Base-by-base conservation (phyloP, 1,140 invertebrate species). In the Pseudomyrmex cubaensis region DNA sequence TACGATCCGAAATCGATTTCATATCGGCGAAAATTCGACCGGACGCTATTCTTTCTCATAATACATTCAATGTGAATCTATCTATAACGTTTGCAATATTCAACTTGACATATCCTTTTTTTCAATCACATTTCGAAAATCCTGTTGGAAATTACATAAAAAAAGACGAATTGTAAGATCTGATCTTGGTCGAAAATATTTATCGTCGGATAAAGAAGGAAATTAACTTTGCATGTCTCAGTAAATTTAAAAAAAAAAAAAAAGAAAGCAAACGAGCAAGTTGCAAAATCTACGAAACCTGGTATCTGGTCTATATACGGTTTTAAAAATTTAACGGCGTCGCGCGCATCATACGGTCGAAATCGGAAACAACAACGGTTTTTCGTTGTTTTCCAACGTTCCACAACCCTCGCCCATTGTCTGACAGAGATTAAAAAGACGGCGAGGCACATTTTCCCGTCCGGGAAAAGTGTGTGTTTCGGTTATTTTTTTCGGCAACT, bases 401-500 rank as follows among this genome's bases (percentile, higher is more conserved):
- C 15, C 20, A 10, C 9, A 25, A 10, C 35, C 62, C 2, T 3
- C 44, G 57, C 20, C 44, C 44, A 78, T 78, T 59, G 44, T 78
- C 48, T 52, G 76, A 70, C 76, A n/a, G 44, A 78, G 54, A 70
- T 78, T 78, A 50, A 78, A 70, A 66, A 78, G 52, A 25, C n/a
- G 17, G 74, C 13, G 20, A 50, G 46, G 63, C 25, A 84, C 35
- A 35, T 35, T 69, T 80, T 87, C 69, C 78, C 82, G 61, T 61
- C 74, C 46, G 22, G 72, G 20, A 20, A 20, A 61, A 75, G 67
- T 50, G 25, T 77, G 73, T 50, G 25, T 77, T 77, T 69, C 74
- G 20, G 85, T 13, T 84, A 84, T 80, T 83, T 87, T 76, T 87
- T 87, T 87, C 82, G 82, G 54, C 82, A 87, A 82, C 82, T 84